Percentiles rank a stretch among this genome's conserved stretches.
Conservation (phyloP, 2,797 vertebrate species). For the Geotrypetes seraphini region DNA sequence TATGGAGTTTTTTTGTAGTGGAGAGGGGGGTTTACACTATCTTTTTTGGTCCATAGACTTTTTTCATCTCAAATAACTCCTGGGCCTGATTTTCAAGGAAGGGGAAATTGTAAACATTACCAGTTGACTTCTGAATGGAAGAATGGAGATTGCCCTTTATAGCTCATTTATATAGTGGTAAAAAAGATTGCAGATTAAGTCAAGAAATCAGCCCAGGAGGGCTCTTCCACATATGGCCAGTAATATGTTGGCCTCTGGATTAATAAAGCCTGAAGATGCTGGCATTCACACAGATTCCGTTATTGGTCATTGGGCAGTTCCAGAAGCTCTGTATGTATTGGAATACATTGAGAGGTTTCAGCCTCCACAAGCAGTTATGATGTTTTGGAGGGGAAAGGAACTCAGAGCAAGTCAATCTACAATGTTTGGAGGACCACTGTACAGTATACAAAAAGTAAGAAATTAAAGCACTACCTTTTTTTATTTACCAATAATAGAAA, state of each 20-base stretch:
- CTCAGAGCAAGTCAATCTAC: conserved; percentile 17
- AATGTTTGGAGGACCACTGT: conserved; percentile 12
- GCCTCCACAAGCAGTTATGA: conserved; percentile 14
- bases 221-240: conserved; percentile 4
- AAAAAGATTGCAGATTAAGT: not conserved
- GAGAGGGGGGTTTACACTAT: conserved; percentile 50
- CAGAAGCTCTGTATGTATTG: conserved; percentile 28
- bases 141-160: conserved; percentile 20
- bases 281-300: conserved; percentile 22
- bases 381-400: conserved; percentile 30
- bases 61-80: conserved; percentile 27
- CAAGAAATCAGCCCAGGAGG: conserved; percentile 24
- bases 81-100: conserved; percentile 24
- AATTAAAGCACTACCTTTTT: conserved; percentile 19
- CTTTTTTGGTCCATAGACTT: conserved; percentile 46
- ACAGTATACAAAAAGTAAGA: conserved; percentile 9
- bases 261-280: conserved; percentile 25
- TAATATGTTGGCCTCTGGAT: conserved; percentile 10
- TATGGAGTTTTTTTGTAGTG: conserved; percentile 49
- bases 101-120: conserved; percentile 32
- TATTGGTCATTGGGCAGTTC: conserved; percentile 38
- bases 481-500: conserved; percentile 26
- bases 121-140: conserved; percentile 11
- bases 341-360: conserved; percentile 35
- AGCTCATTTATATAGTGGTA: conserved; percentile 17